Conservation (phyloP, 92 coral and sea anemone species). For the Porites evermanni region DNA sequence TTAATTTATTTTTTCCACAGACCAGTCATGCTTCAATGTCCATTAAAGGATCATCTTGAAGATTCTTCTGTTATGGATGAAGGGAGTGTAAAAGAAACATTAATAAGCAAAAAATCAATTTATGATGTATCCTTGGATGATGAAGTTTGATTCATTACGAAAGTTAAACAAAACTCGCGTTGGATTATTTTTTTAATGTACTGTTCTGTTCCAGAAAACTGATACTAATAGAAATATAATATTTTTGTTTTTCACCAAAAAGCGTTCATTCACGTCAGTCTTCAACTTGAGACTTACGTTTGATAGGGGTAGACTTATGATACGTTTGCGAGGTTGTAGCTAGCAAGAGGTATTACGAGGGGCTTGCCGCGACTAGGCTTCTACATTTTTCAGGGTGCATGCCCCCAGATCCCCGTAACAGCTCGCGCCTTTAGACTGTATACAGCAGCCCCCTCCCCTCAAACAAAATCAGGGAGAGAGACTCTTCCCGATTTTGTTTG, state of each 20-base stretch:
- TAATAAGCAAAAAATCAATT: neutral
- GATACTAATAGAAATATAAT: neutral
- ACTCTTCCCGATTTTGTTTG: too few species aligned
- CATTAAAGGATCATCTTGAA: neutral
- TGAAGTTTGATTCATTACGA: neutral
- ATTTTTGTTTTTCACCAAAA: neutral
- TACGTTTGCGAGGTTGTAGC: too few species aligned
- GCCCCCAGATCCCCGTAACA: too few species aligned
- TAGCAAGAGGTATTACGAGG: too few species aligned
- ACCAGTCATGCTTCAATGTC: conserved; percentile 6
- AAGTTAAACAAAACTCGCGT: neutral
- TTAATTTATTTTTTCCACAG: neutral
- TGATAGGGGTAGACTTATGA: too few species aligned
- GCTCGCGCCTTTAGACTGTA: neutral
- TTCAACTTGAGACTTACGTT: too few species aligned
- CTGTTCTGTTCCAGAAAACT: neutral
- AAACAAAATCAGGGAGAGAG: too few species aligned
- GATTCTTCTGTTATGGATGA: neutral
- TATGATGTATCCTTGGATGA: neutral
- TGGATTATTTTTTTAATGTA: too few species aligned
- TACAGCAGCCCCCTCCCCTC: neutral
- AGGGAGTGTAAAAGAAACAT: neutral
- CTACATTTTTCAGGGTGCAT: too few species aligned
- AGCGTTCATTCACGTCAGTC: neutral
- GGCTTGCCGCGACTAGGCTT: too few species aligned